Evolutionary conservation across 2,113 vertebrate species (phyloP).

Genomic region (Sula dactylatra): DNA sequence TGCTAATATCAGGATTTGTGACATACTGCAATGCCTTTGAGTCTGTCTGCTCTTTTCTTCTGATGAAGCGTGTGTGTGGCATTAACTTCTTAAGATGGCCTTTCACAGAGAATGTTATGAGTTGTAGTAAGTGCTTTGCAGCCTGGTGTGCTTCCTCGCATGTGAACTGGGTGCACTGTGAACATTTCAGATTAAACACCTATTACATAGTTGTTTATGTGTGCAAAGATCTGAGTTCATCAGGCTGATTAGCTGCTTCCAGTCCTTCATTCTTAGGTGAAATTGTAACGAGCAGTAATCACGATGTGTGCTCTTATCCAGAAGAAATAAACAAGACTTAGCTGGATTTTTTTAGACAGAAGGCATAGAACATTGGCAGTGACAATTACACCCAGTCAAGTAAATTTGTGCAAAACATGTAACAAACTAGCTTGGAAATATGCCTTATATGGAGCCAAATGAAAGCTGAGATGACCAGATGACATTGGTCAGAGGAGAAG

Average conservation of each 20-base stretch:
- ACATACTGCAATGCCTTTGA: not conserved
- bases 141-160: not conserved
- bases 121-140: not conserved
- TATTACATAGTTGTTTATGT: not conserved
- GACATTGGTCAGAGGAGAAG: not conserved
- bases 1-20: not conserved
- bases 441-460: not conserved
- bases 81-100: not conserved
- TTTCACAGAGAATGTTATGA: not conserved
- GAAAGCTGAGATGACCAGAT: not conserved
- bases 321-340: not conserved
- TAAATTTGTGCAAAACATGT: not conserved
- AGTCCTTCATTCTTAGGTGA: not conserved
- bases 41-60: not conserved
- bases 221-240: not conserved
- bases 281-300: not conserved
- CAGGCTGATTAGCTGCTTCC: not conserved
- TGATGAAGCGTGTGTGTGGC: rapidly evolving
- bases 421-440: not conserved
- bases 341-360: not conserved
- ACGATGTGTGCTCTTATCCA: not conserved
- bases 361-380: not conserved
- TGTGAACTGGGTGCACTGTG: not conserved
- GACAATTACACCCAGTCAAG: not conserved
- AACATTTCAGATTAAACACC: not conserved